Percentiles rank a stretch among this genome's conserved stretches.
Conservation (phyloP, 2,888 invertebrate genomes). For the Palloptera scutellata region DNA sequence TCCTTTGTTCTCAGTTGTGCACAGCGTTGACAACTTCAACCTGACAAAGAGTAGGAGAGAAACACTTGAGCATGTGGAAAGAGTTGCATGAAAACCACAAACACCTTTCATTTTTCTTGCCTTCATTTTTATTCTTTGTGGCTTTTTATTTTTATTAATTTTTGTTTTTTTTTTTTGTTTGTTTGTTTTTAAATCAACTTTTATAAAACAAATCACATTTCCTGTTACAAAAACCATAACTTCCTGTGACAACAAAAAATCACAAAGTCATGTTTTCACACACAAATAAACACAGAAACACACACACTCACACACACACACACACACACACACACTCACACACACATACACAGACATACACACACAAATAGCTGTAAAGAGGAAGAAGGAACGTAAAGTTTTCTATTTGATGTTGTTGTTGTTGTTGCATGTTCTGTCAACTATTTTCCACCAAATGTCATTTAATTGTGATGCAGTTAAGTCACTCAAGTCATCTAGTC, state of each 20-base stretch:
- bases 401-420: not conserved
- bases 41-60: too few species aligned
- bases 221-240: conserved; percentile 12
- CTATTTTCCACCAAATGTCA: conserved; percentile 58
- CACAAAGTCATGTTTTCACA: conserved; percentile 59
- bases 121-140: too few species aligned
- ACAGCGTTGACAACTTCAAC: too few species aligned
- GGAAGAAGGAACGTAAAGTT: too few species aligned
- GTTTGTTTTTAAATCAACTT: too few species aligned
- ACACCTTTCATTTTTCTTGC: too few species aligned
- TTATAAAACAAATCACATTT: conserved; percentile 11
- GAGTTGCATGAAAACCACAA: too few species aligned
- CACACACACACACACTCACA: conserved; percentile 42
- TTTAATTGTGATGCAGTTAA: conserved; percentile 47
- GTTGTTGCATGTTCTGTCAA: conserved; percentile 52
- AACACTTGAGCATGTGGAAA: too few species aligned
- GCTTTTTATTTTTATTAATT: too few species aligned
- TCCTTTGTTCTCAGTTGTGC: too few species aligned
- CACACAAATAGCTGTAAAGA: too few species aligned
- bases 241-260: conserved; percentile 41
- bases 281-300: conserved; percentile 28
- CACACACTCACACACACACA: conserved; percentile 45
- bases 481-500: conserved; percentile 42
- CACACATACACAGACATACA: conserved; percentile 27
- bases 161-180: too few species aligned